Evolutionary conservation across 2,113 vertebrate genomes (phyloP).

Genomic region (Scatophagus argus): DNA sequence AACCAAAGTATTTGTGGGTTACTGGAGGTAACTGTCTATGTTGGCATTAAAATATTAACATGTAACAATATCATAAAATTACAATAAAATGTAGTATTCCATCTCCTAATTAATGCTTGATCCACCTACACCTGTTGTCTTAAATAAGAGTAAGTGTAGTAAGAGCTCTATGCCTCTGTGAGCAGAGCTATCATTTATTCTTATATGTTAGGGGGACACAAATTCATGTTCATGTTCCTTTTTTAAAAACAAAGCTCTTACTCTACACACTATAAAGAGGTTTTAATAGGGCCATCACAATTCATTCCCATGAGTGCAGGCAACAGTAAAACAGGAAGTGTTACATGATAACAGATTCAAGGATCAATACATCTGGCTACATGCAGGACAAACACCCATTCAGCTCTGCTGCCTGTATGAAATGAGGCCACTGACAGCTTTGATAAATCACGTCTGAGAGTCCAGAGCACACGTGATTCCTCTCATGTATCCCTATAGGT

Average conservation of each 20-base stretch:
- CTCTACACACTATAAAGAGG: background rate
- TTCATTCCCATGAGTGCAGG: conserved; percentile 23
- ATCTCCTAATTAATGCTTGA: no score
- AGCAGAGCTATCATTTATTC: background rate
- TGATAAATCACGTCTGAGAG: conserved; percentile 50
- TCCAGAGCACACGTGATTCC: conserved; percentile 32
- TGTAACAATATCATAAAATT: background rate
- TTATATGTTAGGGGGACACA: background rate
- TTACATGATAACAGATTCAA: conserved; percentile 44
- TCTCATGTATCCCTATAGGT: conserved; percentile 25
- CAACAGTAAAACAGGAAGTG: conserved; percentile 50
- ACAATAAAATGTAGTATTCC: background rate
- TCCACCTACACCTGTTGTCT: background rate
- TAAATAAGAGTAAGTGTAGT: background rate
- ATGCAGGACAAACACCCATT: conserved; percentile 56
- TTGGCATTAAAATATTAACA: background rate
- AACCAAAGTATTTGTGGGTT: background rate
- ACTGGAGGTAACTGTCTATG: background rate
- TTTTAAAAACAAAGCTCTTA: background rate
- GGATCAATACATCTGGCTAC: conserved; percentile 61
- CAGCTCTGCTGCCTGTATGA: conserved; percentile 42
- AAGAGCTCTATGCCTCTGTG: no score
- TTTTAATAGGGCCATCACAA: conserved; percentile 44
- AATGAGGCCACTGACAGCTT: conserved; percentile 46
- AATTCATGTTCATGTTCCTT: background rate